Conservation (phyloP, 2,888 invertebrate species). For the Stenoptilia bipunctidactyla region DNA sequence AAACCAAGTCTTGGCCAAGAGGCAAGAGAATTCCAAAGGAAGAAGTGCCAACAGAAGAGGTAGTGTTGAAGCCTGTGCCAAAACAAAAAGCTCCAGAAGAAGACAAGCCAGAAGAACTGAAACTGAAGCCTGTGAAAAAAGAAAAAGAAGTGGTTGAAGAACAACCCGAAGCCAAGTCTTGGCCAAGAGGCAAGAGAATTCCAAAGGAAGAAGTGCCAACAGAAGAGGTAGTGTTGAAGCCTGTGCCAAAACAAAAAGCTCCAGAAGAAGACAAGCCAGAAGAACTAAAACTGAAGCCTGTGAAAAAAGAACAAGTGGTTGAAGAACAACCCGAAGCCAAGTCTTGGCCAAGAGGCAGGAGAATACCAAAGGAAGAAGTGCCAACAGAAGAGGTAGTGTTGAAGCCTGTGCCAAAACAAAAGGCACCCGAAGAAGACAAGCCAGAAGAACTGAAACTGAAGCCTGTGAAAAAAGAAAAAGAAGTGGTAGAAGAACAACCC, state of each 20-base stretch:
- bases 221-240: slow-evolving; percentile 28
- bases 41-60: slow-evolving; percentile 30
- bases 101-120: slow-evolving; percentile 44
- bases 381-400: slow-evolving; percentile 23
- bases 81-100: slow-evolving; percentile 19
- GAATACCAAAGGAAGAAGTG: slow-evolving; percentile 34
- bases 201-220: slow-evolving; percentile 38
- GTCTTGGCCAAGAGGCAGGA: slow-evolving; percentile 28
- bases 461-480: slow-evolving; percentile 17
- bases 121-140: slow-evolving; percentile 32
- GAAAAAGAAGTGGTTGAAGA: slow-evolving; percentile 22
- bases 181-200: slow-evolving; percentile 26
- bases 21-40: slow-evolving; percentile 30
- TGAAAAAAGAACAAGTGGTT: slow-evolving; percentile 22
- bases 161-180: slow-evolving; percentile 29
- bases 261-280: slow-evolving; percentile 42
- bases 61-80: slow-evolving; percentile 30
- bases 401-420: slow-evolving; percentile 31
- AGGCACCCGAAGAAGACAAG: slow-evolving; percentile 22
- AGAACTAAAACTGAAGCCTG: slow-evolving; percentile 34
- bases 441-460: slow-evolving; percentile 19
- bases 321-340: slow-evolving; percentile 28
- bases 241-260: slow-evolving; percentile 22
- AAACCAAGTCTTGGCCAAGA: slow-evolving; percentile 31
- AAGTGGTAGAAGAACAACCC: slow-evolving; percentile 22